phyloP scores from a whole-genome alignment of 2,113 vertebrate genomes.

The Boulengeromyrus knoepffleri region DNA sequence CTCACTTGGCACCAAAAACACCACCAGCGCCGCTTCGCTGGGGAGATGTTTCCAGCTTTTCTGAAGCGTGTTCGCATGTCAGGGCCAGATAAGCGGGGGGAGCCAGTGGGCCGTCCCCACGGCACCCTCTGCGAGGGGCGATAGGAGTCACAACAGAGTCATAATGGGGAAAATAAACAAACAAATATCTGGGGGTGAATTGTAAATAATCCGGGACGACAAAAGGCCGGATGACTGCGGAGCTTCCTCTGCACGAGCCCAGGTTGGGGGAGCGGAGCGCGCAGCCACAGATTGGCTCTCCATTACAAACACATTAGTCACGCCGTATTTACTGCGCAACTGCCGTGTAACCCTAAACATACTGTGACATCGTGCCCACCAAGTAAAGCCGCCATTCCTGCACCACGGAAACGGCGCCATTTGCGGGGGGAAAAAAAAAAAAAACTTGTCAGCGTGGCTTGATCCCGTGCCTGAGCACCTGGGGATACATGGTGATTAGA shows the following conservation, averaged over 20 bases:
- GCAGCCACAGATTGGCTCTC: conserved; percentile 48
- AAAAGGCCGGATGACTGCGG: conserved; percentile 34
- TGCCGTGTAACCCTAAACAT: conserved; percentile 42
- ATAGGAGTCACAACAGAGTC: conserved; percentile 37
- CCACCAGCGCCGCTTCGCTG: conserved; percentile 30
- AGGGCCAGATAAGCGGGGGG: conserved; percentile 48
- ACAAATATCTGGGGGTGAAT: conserved; percentile 46
- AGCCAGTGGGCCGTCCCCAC: conserved; percentile 34
- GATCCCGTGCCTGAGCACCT: neutral
- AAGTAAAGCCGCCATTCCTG: conserved; percentile 6
- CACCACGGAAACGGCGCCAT: neutral
- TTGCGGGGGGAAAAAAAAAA: neutral
- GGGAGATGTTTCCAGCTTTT: conserved; percentile 42
- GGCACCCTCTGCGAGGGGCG: conserved; percentile 22
- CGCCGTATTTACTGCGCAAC: conserved; percentile 50
- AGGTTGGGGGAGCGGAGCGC: conserved; percentile 27
- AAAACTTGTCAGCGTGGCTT: neutral
- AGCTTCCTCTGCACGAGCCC: neutral
- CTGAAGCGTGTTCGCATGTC: conserved; percentile 45
- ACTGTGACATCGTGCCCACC: conserved; percentile 29
- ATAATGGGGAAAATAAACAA: conserved; percentile 40
- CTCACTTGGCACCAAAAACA: neutral
- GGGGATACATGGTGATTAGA: conserved; percentile 7
- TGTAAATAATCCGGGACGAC: conserved; percentile 43
- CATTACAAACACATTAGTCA: conserved; percentile 58